phyloP scores from a whole-genome alignment of 2,888 invertebrate species.

The Nemoura dubitans region DNA sequence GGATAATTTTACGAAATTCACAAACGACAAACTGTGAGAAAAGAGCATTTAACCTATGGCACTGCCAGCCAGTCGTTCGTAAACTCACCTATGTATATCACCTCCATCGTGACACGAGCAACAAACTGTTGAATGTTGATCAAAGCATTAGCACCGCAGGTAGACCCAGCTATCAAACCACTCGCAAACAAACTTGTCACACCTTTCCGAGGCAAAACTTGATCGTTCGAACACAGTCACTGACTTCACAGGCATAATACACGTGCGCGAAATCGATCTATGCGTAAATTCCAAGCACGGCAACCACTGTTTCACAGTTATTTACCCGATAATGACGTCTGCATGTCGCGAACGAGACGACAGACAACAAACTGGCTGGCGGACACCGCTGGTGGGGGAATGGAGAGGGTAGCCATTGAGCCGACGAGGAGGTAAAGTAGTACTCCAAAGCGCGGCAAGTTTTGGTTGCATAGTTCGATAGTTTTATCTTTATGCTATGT shows the following conservation, averaged over 20 bases:
- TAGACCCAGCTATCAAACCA: background rate
- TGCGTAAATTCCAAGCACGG: background rate
- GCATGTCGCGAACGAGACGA: background rate
- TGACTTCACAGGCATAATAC: background rate
- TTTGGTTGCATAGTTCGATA: background rate
- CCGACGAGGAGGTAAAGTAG: background rate
- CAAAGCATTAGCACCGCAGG: background rate
- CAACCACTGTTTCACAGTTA: background rate
- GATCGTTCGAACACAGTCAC: background rate
- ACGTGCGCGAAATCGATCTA: background rate
- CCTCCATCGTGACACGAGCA: constrained; percentile 26
- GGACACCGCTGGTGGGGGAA: background rate
- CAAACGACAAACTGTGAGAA: background rate
- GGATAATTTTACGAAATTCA: background rate
- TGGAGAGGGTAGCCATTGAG: background rate
- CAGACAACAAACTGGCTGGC: background rate
- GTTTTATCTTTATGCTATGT: background rate
- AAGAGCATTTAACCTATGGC: background rate
- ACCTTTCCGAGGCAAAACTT: background rate
- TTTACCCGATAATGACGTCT: background rate
- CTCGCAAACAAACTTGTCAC: background rate
- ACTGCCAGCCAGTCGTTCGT: background rate
- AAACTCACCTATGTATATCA: constrained; percentile 39
- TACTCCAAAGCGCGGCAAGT: background rate
- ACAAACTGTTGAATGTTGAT: background rate